These are phyloP conservation scores for Pseudocheirus occidentalis DNA, from an alignment of 2,797 vertebrate genomes.

Conservation along the genomic window DNA sequence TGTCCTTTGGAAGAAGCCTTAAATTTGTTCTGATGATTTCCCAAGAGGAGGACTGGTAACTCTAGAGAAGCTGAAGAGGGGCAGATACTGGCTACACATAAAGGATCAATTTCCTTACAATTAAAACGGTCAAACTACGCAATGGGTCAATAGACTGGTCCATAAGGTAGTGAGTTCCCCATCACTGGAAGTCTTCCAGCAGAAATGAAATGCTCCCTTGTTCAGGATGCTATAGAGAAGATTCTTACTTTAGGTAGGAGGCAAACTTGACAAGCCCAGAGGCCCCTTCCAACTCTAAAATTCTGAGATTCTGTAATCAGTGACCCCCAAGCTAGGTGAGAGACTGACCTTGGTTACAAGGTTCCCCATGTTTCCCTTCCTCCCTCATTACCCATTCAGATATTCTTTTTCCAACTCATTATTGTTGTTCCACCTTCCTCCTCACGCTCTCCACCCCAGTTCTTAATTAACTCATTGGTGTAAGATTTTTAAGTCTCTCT, in stretches of 20 bases:
- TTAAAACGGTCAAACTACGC: neutral
- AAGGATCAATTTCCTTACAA: neutral
- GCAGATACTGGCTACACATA: neutral
- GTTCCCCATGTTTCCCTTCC: neutral
- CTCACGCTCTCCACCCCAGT: neutral
- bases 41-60: neutral
- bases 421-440: neutral
- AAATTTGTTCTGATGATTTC: neutral
- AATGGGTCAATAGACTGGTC: neutral
- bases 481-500: neutral
- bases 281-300: neutral
- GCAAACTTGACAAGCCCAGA: neutral
- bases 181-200: neutral
- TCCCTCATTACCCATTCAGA: neutral
- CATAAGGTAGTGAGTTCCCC: neutral
- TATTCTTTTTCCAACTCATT: neutral
- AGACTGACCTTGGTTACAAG: neutral
- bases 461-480: neutral
- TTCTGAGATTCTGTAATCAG: neutral
- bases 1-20: neutral
- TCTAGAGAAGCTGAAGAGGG: neutral
- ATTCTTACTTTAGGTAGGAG: neutral
- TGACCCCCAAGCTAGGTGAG: neutral
- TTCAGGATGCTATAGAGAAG: neutral
- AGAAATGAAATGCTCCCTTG: neutral